Evolutionary conservation across 2,113 vertebrate genomes (phyloP).

Genomic region (Oncorhynchus gorbuscha): DNA sequence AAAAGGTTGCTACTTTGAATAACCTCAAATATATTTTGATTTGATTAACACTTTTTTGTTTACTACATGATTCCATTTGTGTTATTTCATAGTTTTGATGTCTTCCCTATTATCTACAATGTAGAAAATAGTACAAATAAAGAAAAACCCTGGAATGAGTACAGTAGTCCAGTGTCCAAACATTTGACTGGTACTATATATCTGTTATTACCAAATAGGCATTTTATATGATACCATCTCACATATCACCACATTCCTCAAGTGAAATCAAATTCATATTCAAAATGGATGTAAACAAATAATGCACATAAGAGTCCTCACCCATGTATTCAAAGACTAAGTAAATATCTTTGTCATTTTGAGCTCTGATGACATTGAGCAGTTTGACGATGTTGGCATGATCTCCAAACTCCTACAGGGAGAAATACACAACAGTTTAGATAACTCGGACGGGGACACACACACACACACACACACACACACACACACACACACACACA

Average conservation of each 20-base stretch:
- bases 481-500: too few species aligned
- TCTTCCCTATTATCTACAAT: too few species aligned
- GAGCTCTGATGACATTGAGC: constrained; percentile 85
- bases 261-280: too few species aligned
- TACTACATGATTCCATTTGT: too few species aligned
- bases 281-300: not conserved
- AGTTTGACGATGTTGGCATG: constrained; percentile 91
- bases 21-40: too few species aligned
- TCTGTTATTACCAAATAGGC: too few species aligned
- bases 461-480: not conserved
- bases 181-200: not conserved
- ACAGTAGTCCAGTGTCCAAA: too few species aligned
- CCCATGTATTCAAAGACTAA: constrained; percentile 96
- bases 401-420: constrained; percentile 84
- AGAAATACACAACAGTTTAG: not conserved
- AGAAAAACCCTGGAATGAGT: too few species aligned
- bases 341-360: constrained; percentile 93
- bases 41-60: too few species aligned
- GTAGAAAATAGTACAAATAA: too few species aligned
- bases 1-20: too few species aligned
- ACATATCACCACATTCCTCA: not conserved
- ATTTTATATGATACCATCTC: not conserved
- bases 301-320: constrained; percentile 58
- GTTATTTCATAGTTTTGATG: too few species aligned
- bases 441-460: not conserved